Evolutionary conservation across 2,888 invertebrate genomes (phyloP).

Genomic region (Cordylochernes scorpioides): DNA sequence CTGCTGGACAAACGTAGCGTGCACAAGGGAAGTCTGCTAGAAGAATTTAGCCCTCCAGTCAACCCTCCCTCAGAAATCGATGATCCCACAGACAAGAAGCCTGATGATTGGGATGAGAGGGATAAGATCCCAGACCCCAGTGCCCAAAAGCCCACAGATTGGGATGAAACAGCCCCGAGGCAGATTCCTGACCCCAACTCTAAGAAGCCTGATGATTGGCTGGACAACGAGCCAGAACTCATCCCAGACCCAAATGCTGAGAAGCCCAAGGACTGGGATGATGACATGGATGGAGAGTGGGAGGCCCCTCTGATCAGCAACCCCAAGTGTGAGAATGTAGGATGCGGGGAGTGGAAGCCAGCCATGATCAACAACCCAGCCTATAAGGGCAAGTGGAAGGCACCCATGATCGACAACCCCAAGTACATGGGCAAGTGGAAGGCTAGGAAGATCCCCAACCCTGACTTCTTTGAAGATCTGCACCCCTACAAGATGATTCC

Average conservation of each 20-base stretch:
- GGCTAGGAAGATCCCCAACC: slow-evolving; percentile 54
- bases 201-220: slow-evolving; percentile 62
- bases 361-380: slow-evolving; percentile 61
- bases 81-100: slow-evolving; percentile 52
- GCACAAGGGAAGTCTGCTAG: slow-evolving; percentile 57
- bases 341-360: slow-evolving; percentile 73
- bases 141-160: slow-evolving; percentile 66
- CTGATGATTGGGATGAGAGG: slow-evolving; percentile 86
- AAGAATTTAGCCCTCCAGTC: slow-evolving; percentile 53
- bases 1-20: slow-evolving; percentile 53
- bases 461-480: slow-evolving; percentile 68
- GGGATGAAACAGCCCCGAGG: slow-evolving; percentile 82
- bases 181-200: slow-evolving; percentile 63
- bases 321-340: slow-evolving; percentile 49
- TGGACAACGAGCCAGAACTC: slow-evolving; percentile 54
- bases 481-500: slow-evolving; percentile 67
- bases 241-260: slow-evolving; percentile 60
- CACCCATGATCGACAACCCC: slow-evolving; percentile 31
- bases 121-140: slow-evolving; percentile 56
- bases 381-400: slow-evolving; percentile 85
- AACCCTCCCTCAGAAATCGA: slow-evolving; percentile 83
- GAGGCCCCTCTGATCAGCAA: slow-evolving; percentile 55
- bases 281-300: slow-evolving; percentile 96
- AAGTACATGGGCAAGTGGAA: slow-evolving; percentile 29
- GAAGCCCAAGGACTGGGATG: slow-evolving; percentile 87